Evolutionary conservation across 2,888 invertebrate genomes (phyloP).

Genomic region (Lysandra bellargus): DNA sequence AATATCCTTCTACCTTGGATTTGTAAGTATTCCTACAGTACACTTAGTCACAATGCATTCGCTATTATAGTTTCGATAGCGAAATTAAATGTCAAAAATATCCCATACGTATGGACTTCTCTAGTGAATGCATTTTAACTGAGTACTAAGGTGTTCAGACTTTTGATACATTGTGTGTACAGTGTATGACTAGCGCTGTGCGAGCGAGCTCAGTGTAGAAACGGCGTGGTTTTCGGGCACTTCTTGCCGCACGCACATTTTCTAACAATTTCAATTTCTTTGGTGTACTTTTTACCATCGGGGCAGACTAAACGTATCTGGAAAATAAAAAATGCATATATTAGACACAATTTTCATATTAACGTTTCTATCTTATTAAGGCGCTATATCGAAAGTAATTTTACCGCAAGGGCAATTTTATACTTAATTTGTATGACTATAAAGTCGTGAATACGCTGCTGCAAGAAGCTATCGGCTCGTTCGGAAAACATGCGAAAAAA

Average conservation of each 20-base stretch:
- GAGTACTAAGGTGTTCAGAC: background rate
- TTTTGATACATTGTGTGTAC: no score
- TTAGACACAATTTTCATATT: no score
- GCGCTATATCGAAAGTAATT: no score
- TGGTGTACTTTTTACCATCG: conserved; percentile 95
- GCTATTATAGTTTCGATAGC: background rate
- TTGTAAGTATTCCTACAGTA: background rate
- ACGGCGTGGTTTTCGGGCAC: conserved; percentile 75
- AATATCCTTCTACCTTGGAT: background rate
- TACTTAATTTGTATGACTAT: no score
- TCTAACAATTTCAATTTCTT: conserved; percentile 97
- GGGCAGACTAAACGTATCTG: conserved; percentile 94
- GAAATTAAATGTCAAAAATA: background rate
- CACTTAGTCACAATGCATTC: background rate
- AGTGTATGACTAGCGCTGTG: conserved; percentile 12
- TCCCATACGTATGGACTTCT: no score
- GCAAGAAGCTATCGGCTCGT: no score
- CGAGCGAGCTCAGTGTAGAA: conserved; percentile 51
- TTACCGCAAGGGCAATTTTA: no score
- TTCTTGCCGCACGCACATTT: conserved; percentile 97
- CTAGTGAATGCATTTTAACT: background rate
- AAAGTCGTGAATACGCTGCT: no score
- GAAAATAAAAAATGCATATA: conserved; percentile 39
- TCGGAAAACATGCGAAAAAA: no score
- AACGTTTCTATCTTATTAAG: no score